A percentile compares a stretch with the other conserved stretches of the same genome.
Evolutionary conservation across 2,113 vertebrate genomes (phyloP).

Genomic region (Lepisosteus osseus): DNA sequence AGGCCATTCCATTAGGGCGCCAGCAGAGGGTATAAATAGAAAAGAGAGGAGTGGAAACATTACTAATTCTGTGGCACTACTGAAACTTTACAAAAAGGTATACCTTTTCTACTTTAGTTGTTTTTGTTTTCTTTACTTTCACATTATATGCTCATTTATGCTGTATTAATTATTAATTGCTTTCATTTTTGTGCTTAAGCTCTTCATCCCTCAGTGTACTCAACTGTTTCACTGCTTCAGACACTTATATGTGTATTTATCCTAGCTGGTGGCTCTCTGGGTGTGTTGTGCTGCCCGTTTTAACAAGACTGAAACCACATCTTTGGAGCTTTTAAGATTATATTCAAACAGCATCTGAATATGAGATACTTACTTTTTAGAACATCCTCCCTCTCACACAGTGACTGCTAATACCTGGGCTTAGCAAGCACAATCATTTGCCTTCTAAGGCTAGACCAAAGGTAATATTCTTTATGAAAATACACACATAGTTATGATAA

Average conservation of each 20-base stretch:
- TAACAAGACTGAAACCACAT: not conserved
- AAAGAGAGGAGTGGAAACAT: not conserved
- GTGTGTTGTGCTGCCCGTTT: not conserved
- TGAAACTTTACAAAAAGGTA: not conserved
- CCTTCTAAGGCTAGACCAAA: conserved; percentile 39
- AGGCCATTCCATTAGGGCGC: not conserved
- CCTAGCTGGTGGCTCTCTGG: not conserved
- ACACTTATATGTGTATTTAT: conserved; percentile 28
- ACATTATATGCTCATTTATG: not conserved
- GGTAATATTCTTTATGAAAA: conserved; percentile 54
- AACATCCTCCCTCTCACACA: not conserved
- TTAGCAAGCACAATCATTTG: conserved; percentile 40
- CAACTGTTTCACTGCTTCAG: conserved; percentile 9
- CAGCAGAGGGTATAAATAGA: not conserved
- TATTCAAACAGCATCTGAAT: not conserved
- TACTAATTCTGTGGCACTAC: not conserved
- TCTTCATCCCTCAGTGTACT: conserved; percentile 18
- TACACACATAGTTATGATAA: conserved; percentile 55
- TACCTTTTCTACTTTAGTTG: not conserved
- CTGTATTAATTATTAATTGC: conserved; percentile 28
- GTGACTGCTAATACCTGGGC: conserved; percentile 30
- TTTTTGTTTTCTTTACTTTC: conserved; percentile 11
- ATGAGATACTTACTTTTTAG: not conserved
- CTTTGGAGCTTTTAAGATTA: not conserved
- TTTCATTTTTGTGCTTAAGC: conserved; percentile 25